Conservation (phyloP, 2,888 invertebrate species). For the Adelphocoris suturalis region DNA sequence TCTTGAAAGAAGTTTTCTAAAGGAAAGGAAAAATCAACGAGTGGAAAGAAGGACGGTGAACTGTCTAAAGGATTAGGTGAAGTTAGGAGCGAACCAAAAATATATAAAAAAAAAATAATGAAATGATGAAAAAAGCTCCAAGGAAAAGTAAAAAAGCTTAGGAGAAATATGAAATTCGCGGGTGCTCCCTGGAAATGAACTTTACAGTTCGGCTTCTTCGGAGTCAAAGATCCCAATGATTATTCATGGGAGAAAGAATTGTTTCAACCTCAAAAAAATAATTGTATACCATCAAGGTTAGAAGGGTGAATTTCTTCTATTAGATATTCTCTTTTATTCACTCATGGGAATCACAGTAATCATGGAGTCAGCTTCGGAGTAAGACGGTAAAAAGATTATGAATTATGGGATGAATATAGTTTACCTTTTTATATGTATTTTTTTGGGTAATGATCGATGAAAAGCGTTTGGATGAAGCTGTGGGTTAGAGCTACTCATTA, state of each 20-base stretch:
- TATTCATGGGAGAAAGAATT: not conserved
- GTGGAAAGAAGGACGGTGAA: conserved; percentile 19
- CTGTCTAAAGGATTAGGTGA: conserved; percentile 39
- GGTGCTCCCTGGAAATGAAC: conserved; percentile 3
- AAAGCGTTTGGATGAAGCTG: not conserved
- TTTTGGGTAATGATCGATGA: not conserved
- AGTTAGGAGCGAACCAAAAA: conserved; percentile 17
- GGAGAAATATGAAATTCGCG: conserved; percentile 24
- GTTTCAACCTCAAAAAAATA: not conserved
- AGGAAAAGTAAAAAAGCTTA: not conserved
- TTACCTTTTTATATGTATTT: not conserved
- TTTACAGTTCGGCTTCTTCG: not conserved
- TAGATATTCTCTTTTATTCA: no score
- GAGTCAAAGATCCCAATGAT: conserved; percentile 20
- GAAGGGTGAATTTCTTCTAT: no score
- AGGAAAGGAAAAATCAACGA: conserved; percentile 28
- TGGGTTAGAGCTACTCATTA: no score
- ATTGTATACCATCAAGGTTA: no score
- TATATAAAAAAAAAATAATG: not conserved
- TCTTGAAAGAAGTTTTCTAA: conserved; percentile 25
- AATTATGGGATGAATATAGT: no score
- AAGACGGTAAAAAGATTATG: no score
- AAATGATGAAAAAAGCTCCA: not conserved
- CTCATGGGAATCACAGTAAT: no score
- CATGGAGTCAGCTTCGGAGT: no score